Evolutionary conservation across 1,140 invertebrate species (phyloP).

Genomic region (Daktulosphaira vitifoliae): DNA sequence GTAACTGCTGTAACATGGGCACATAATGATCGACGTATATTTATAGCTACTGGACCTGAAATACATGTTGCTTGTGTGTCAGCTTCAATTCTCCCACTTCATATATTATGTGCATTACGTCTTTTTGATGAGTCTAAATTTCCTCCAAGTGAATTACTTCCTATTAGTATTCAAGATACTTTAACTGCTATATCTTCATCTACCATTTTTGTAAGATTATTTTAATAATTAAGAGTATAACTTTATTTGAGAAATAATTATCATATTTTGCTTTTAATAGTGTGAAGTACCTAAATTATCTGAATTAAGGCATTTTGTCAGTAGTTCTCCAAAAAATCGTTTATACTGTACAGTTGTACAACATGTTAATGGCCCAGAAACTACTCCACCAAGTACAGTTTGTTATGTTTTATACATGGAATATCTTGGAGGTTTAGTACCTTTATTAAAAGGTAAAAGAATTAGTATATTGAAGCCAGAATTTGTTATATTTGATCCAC

Average conservation of each 20-base stretch:
- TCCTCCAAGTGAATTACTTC: conserved; percentile 64
- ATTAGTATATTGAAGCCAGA: conserved; percentile 95
- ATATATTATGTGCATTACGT: conserved; percentile 70
- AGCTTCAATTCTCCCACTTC: conserved; percentile 77
- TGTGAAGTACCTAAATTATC: conserved; percentile 86
- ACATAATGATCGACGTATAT: conserved; percentile 89
- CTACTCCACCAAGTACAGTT: conserved; percentile 42
- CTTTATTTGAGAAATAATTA: conserved; percentile 1
- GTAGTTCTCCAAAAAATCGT: conserved; percentile 74
- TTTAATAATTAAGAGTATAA: conserved; percentile 3
- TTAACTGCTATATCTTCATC: conserved; percentile 85
- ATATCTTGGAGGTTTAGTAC: conserved; percentile 91
- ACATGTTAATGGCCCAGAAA: conserved; percentile 66
- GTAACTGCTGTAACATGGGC: conserved; percentile 94
- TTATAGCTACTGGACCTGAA: conserved; percentile 80
- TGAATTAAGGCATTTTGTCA: conserved; percentile 85
- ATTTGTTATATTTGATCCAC: conserved; percentile 96
- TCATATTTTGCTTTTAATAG: conserved; percentile 46
- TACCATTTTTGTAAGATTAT: conserved; percentile 73
- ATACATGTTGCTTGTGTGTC: conserved; percentile 90
- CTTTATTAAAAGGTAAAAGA: conserved; percentile 87
- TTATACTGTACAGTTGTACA: conserved; percentile 94
- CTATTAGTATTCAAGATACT: conserved; percentile 69
- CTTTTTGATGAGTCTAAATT: conserved; percentile 51
- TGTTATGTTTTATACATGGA: conserved; percentile 93